These are phyloP conservation scores for Nothobranchius kuhntae DNA, from an alignment of 2,113 vertebrate genomes.

Conservation along the genomic window DNA sequence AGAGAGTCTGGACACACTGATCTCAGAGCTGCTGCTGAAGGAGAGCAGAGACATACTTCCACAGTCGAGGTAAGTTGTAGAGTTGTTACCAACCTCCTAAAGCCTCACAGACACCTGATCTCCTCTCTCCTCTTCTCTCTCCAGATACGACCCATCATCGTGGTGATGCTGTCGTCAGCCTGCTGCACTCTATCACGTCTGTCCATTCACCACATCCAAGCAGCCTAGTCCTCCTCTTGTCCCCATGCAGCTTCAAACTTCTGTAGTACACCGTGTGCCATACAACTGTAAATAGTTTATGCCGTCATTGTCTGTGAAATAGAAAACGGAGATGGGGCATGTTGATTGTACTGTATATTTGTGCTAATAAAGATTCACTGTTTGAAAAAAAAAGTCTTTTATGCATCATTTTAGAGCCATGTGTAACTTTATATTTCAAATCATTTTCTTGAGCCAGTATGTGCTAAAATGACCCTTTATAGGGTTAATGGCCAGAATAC, in stretches of 20 bases:
- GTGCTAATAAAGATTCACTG: slow-evolving; percentile 77
- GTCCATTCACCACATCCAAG: slow-evolving; percentile 12
- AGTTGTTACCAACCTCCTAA: no score
- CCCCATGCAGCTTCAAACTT: slow-evolving; percentile 28
- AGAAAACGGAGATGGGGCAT: slow-evolving; percentile 37
- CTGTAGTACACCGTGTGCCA: slow-evolving; percentile 44
- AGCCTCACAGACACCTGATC: slow-evolving; percentile 6
- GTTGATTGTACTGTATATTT: slow-evolving; percentile 73
- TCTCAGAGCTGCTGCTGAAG: slow-evolving; percentile 91
- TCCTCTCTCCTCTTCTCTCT: slow-evolving; percentile 21
- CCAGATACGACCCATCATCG: slow-evolving; percentile 78
- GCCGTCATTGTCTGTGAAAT: slow-evolving; percentile 58
- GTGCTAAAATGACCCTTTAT: no score
- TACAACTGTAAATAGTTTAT: slow-evolving; percentile 67
- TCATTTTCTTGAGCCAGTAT: no score
- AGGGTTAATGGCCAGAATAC: no score
- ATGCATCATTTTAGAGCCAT: slow-evolving; percentile 7
- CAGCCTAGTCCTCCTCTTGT: slow-evolving; percentile 15
- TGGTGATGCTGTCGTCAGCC: slow-evolving; percentile 71
- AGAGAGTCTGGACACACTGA: slow-evolving; percentile 90
- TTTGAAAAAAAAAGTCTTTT: slow-evolving; percentile 55
- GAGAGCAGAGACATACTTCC: slow-evolving; percentile 90
- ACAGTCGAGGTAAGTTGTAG: slow-evolving; percentile 79
- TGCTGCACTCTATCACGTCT: slow-evolving; percentile 12
- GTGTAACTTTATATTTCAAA: no score